Evolutionary conservation across 2,888 invertebrate genomes (phyloP).

Genomic region (Lasioglossum oenotherae): DNA sequence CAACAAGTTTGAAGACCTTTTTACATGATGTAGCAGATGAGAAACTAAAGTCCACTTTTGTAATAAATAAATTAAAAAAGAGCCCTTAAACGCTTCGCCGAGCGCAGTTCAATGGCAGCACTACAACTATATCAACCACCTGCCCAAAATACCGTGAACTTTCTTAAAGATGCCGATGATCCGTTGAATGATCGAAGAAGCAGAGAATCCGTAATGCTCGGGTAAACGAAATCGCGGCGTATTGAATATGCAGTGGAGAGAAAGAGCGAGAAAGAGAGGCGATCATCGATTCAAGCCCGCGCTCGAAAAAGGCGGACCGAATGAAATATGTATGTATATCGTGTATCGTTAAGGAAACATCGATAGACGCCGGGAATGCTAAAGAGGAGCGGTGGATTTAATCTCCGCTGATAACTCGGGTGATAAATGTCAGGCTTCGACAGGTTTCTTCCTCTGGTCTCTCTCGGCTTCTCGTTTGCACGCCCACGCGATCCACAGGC

Average conservation of each 20-base stretch:
- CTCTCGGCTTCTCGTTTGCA: conserved; percentile 47
- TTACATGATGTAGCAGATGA: too few species aligned
- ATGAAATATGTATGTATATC: conserved; percentile 44
- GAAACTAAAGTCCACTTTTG: too few species aligned
- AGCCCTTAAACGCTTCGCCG: background rate
- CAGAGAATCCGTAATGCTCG: background rate
- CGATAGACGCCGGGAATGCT: conserved; percentile 34
- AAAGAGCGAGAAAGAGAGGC: background rate
- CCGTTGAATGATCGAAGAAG: background rate
- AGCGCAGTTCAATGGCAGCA: background rate
- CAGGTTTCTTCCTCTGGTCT: conserved; percentile 45
- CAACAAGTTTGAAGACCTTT: too few species aligned
- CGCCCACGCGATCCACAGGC: conserved; percentile 59
- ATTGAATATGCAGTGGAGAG: conserved; percentile 14
- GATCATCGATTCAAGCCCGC: background rate
- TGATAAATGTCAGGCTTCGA: conserved; percentile 57
- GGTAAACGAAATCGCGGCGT: background rate
- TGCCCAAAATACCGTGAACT: background rate
- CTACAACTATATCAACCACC: background rate
- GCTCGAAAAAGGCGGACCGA: conserved; percentile 25
- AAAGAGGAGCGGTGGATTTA: conserved; percentile 51
- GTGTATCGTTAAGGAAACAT: conserved; percentile 25
- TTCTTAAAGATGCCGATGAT: background rate
- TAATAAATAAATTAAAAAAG: background rate
- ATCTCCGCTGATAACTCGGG: conserved; percentile 47